Conservation (phyloP, 2,797 vertebrate genomes). For the Cottoperca gobio region DNA sequence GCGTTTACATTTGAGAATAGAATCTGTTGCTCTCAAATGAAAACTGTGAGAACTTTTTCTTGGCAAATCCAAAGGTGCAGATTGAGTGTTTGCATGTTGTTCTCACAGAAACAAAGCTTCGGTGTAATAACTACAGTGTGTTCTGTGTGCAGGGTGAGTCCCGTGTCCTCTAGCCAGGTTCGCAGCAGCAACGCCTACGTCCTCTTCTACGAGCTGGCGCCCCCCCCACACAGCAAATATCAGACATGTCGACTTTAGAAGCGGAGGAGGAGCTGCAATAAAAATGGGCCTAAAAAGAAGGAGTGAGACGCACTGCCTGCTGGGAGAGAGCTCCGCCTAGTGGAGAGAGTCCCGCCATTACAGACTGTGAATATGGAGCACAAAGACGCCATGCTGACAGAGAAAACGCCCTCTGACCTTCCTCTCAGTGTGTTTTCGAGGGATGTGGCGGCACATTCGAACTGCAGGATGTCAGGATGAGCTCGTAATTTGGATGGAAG, state of each 20-base stretch:
- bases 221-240: slow-evolving; percentile 88
- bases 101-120: background rate
- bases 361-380: slow-evolving; percentile 29
- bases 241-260: slow-evolving; percentile 61
- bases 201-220: slow-evolving; percentile 94
- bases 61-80: background rate
- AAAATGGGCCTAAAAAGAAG: background rate
- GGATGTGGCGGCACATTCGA: background rate
- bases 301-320: background rate
- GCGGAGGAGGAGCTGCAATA: background rate
- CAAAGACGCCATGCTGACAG: background rate
- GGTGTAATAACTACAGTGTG: background rate
- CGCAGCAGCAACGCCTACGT: slow-evolving; percentile 95
- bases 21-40: too few species aligned
- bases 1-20: too few species aligned
- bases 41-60: slow-evolving; percentile 14
- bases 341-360: slow-evolving; percentile 47
- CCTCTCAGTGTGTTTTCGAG: background rate
- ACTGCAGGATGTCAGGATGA: background rate
- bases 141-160: slow-evolving; percentile 87
- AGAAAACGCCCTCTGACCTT: background rate
- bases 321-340: slow-evolving; percentile 36
- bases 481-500: background rate
- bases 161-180: slow-evolving; percentile 93
- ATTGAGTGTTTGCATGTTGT: background rate